Base-by-base conservation (phyloP, 1,140 invertebrate genomes). In the Coptotermes formosanus region DNA sequence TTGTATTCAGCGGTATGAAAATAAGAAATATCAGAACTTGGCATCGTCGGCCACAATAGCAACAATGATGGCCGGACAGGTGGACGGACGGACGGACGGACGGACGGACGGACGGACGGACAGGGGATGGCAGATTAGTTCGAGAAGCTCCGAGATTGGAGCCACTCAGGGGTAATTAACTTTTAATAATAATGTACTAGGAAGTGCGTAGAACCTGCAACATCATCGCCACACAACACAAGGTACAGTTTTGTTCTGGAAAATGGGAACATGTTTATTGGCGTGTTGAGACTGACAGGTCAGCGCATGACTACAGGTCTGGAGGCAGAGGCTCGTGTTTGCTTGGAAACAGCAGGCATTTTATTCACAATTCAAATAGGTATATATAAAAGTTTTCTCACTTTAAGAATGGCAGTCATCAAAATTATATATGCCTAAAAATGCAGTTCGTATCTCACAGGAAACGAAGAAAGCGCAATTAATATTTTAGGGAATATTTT, bases 131-230 rank as follows among this genome's bases (percentile, higher is more conserved):
- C 14, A 75, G 64, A 75, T 75, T 75, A 75, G 64, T 75, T 75
- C 8, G 64, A 75, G 64, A 30, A 30, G 64, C n/a, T 12, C 64
- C 8, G 64, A 30, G 64, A 75, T 75, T 75, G 64, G 25, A 75
- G 64, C 64, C 64, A 75, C 64, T 75, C 64, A 75, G 64, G 64
- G 64, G n/a, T 75, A 75, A 75, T 75, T 75, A 75, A 75, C 64
- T 75, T 75, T 75, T 75, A 75, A 75, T 75, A 75, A 75, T 75
- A 75, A 75, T 75, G 64, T 75, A 75, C 64, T 75, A 75, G 64
- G 64, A 75, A 75, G 64, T 30, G 64, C 64, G n/a, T 30, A n/a
- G 8, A 75, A 75, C 3, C 6, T 75, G 64, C 64, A 75, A 25
- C 25, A 75, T 75, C 64, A 75, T 75, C 25, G 11, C 19, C 25